These are phyloP conservation scores for Heterotilapia buettikoferi DNA, from an alignment of 2,113 vertebrate species.

Conservation along the genomic window DNA sequence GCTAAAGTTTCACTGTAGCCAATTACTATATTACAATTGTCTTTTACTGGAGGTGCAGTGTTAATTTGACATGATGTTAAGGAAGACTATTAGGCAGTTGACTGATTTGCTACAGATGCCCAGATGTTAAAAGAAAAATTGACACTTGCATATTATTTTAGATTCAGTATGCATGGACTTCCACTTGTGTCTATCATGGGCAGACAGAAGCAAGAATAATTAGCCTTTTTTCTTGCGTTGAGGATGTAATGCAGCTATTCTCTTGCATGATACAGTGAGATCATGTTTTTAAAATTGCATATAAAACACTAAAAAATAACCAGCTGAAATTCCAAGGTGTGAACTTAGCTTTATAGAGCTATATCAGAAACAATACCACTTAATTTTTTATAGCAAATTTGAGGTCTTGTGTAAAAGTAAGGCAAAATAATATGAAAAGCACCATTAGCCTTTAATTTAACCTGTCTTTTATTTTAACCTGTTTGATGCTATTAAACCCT, in stretches of 20 bases:
- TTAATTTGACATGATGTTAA: background rate
- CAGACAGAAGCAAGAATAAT: background rate
- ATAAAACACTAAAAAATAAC: background rate
- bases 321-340: background rate
- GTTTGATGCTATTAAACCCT: background rate
- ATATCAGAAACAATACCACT: background rate
- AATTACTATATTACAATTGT: conserved; percentile 7
- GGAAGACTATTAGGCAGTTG: background rate
- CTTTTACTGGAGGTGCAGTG: background rate
- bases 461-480: background rate
- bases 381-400: background rate
- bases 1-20: conserved; percentile 22
- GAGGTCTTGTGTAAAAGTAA: background rate
- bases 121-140: background rate
- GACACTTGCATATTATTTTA: background rate
- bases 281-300: background rate
- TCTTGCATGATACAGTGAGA: background rate
- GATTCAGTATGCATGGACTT: background rate
- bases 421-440: background rate
- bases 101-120: background rate
- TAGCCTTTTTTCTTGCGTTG: background rate
- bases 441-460: background rate
- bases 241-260: background rate
- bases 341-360: background rate
- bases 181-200: background rate